Percentiles rank a stretch among this genome's conserved stretches.
Conservation (phyloP, 2,113 vertebrate genomes). For the Lota lota region DNA sequence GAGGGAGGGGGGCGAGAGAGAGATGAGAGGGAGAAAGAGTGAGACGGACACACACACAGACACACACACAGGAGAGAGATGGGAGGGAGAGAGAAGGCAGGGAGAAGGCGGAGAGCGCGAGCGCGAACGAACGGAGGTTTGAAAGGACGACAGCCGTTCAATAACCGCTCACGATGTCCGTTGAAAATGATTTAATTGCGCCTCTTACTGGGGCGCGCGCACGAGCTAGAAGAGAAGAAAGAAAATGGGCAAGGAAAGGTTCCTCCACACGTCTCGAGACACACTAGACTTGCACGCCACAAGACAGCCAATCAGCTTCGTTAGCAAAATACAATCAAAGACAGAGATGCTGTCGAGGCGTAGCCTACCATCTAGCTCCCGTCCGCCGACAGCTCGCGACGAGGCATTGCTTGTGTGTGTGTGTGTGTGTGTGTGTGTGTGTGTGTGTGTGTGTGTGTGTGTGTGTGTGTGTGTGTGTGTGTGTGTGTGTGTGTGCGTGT, state of each 20-base stretch:
- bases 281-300: constrained; percentile 1
- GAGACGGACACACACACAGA: background rate
- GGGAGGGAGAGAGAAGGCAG: too few relatives aligned
- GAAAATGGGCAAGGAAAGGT: background rate
- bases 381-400: constrained; percentile 6
- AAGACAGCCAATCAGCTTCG: background rate
- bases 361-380: background rate
- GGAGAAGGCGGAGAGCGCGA: background rate
- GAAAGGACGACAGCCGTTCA: constrained; percentile 3
- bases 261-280: background rate
- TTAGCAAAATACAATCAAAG: background rate
- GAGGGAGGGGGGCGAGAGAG: background rate
- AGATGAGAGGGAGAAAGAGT: background rate
- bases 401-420: background rate
- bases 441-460: too few relatives aligned
- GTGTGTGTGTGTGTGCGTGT: too few relatives aligned
- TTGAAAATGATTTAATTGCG: background rate
- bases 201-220: background rate
- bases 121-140: too few relatives aligned
- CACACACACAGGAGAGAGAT: too few relatives aligned
- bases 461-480: too few relatives aligned
- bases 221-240: background rate
- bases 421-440: too few relatives aligned
- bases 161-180: background rate
- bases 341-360: background rate